These are phyloP conservation scores for Glareola pratincola DNA, from an alignment of 2,113 vertebrate genomes.

Conservation along the genomic window DNA sequence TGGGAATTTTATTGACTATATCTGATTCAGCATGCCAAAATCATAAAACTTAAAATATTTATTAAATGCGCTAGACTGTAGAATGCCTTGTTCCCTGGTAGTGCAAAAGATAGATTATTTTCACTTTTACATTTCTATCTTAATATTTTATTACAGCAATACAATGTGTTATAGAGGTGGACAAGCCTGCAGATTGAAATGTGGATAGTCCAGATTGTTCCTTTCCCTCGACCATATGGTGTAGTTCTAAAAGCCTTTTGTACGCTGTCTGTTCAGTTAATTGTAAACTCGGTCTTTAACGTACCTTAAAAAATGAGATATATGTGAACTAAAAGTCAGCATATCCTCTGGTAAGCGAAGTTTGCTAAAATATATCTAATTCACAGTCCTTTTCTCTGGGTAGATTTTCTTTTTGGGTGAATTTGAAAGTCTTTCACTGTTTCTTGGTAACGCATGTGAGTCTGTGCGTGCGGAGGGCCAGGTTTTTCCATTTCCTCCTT, in stretches of 20 bases:
- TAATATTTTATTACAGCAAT: conserved; percentile 80
- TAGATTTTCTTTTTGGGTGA: conserved; percentile 6
- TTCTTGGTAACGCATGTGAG: conserved; percentile 11
- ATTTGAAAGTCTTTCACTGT: conserved; percentile 30
- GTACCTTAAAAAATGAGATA: conserved; percentile 70
- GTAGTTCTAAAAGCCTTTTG: conserved; percentile 85
- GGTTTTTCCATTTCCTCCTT: conserved; percentile 37
- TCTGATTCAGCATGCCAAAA: conserved; percentile 57
- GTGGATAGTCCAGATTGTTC: conserved; percentile 81
- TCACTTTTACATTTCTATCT: conserved; percentile 71
- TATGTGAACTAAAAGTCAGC: conserved; percentile 55
- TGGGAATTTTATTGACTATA: conserved; percentile 61
- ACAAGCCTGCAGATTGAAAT: conserved; percentile 81
- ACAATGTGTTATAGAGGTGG: conserved; percentile 82
- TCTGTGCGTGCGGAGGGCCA: background rate
- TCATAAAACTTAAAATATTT: conserved; percentile 67
- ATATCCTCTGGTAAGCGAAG: conserved; percentile 46
- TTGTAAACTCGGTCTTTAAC: conserved; percentile 78
- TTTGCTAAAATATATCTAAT: conserved; percentile 49
- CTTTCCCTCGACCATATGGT: conserved; percentile 81
- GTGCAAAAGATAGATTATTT: conserved; percentile 70
- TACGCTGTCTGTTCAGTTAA: conserved; percentile 81
- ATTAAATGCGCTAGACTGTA: conserved; percentile 49
- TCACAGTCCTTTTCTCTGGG: background rate
- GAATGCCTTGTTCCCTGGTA: conserved; percentile 55